Base-by-base conservation (phyloP, 2,113 vertebrate genomes). In the Pachypanchax playfairii region DNA sequence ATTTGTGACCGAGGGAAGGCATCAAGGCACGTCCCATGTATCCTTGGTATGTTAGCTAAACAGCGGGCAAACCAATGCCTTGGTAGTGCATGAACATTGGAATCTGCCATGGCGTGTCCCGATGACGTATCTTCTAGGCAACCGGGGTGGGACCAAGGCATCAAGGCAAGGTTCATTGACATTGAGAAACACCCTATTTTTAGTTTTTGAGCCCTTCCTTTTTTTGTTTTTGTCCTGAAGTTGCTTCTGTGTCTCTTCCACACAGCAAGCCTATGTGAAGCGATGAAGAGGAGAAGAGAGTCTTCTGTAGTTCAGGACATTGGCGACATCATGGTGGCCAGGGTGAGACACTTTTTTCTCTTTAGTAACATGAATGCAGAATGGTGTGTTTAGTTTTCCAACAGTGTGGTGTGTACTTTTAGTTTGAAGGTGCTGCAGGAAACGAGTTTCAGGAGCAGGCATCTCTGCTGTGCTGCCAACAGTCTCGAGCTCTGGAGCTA, bases 401-500 rank as follows among this genome's bases (percentile, higher is more conserved):
- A 75, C 42, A 12, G 3, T 6, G 3, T n/a, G n/a, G 26, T 47
- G 6, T 73, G 31, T 43, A 24, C 61, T 36, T 64, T 1, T 39
- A 98, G 96, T 96, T 98, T 0, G 95, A 97, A 0, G 96, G 92
- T 3, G 61, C 76, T 0, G 93, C 93, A 1, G 94, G 94, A 21
- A 93, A 94, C 18, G 94, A 95, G 54, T 94, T 97, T 60, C 93
- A 95, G 80, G 92, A 95, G 29, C 94, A 95, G 4, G 92, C 91
- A 0, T 93, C 95, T 0, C 92, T 91, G 60, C 92, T 96, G 85
- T 98, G 96, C 82, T 94, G 94, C 1, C 92, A 91, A 74, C 96
- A 97, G 53, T 93, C 94, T n/a, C 87, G 91, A 12, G 95, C 95
- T 0, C 89, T 95, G 17, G 96, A 97, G 78, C 91, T 96, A 66